Base-by-base conservation (phyloP, 2,888 invertebrate species). In the Eristalis intricaria region DNA sequence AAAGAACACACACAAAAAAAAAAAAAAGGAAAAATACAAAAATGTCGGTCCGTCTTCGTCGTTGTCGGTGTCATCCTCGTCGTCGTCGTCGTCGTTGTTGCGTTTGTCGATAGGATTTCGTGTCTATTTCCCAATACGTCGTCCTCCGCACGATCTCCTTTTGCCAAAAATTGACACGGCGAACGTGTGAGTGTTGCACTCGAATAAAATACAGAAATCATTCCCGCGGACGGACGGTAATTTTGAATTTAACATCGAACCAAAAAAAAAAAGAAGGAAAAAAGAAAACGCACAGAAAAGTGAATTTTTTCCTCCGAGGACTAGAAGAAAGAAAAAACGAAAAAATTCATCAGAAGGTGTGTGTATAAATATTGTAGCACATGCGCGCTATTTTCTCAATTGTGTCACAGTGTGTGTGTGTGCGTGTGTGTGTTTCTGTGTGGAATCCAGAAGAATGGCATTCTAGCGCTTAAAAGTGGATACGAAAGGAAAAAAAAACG, bases 291-390 rank as follows among this genome's bases (percentile, higher is more conserved):
- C 22, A 23, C 60, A 60, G 15, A 73, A 63, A 56, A 56, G 65
- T 61, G 23, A 26, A 13, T 32, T 63, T 77, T 32, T 40, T 69
- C 19, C 40, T 69, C 40, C 56, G 35, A 75, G 58, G 70, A 86
- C 73, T 74, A 86, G 82, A 73, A 82, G 61, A 81, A 81, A 64
- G 58, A 56, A 73, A 64, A 35, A 60, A 61, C 74, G 73, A 80
- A 77, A 85, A 71, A 60, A 15, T 74, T 70, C 71, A 81, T 77
- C 84, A 81, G 80, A 84, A 88, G 84, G 88, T 88, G 88, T 88
- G 88, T 88, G 84, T 84, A 88, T 88, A 88, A 84, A 84, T 84
- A 81, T 84, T 88, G 80, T 81, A 76, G 87, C 79, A 80, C 87
- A 87, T 87, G 87, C 87, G 87, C 87, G 63, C 60, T 87, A 50